Evolutionary conservation across 2,888 invertebrate genomes (phyloP).

Genomic region (Drosophila dives): DNA sequence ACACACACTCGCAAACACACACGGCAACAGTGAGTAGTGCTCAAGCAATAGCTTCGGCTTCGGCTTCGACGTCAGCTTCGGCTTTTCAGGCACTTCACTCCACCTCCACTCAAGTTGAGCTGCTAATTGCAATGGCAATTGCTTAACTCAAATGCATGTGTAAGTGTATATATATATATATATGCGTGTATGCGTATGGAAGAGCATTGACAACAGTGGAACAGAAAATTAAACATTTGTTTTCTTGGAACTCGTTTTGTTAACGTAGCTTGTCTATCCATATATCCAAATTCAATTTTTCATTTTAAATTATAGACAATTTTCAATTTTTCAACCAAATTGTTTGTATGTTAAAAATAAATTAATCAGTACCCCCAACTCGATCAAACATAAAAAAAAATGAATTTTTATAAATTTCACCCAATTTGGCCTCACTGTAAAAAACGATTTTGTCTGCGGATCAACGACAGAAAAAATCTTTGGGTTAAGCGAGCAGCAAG

Average conservation of each 20-base stretch:
- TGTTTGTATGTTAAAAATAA: not conserved
- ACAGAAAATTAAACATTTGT: not conserved
- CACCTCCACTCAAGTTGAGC: constrained; percentile 76
- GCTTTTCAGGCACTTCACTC: constrained; percentile 56
- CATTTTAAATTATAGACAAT: not conserved
- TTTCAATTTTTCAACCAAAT: not conserved
- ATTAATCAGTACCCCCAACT: not conserved
- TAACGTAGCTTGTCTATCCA: not conserved
- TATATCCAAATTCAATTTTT: not conserved
- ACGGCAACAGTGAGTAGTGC: constrained; percentile 12
- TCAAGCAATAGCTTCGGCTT: constrained; percentile 41
- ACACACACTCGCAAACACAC: constrained; percentile 8
- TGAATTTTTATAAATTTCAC: not conserved
- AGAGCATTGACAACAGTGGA: constrained; percentile 45
- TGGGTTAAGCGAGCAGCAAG: constrained; percentile 24
- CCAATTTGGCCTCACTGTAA: constrained; percentile 37
- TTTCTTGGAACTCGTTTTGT: not conserved
- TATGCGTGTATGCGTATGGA: constrained; percentile 6
- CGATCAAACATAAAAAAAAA: not conserved
- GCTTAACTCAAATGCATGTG: constrained; percentile 52
- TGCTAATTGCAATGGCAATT: constrained; percentile 78
- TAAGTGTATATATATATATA: not conserved
- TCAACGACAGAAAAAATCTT: constrained; percentile 46
- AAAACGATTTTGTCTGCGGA: constrained; percentile 43
- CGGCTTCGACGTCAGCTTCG: constrained; percentile 19